Percentiles rank a stretch among this genome's conserved stretches.
These are phyloP conservation scores for Drosophila formosana DNA, from an alignment of 2,888 invertebrate species.

Conservation along the genomic window DNA sequence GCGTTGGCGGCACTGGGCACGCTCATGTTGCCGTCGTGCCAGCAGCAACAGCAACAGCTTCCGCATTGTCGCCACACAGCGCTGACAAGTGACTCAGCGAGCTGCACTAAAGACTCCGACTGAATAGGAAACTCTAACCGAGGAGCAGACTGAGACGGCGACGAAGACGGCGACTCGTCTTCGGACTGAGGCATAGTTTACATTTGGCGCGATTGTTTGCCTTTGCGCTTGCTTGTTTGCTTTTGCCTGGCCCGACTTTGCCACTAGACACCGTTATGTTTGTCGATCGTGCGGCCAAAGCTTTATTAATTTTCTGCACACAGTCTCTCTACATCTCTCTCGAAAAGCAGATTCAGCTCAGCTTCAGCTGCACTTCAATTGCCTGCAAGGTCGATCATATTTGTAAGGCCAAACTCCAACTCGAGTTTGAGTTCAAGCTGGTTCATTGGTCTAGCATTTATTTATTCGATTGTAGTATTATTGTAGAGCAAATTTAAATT, in stretches of 20 bases:
- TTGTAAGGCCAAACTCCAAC: constrained; percentile 59
- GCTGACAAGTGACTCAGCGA: constrained; percentile 75
- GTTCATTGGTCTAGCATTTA: constrained; percentile 35
- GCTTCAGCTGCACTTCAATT: constrained; percentile 46
- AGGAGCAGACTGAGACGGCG: background rate
- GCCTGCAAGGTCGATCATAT: constrained; percentile 66
- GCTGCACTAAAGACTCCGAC: constrained; percentile 1
- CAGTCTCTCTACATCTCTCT: background rate
- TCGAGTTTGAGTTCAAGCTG: constrained; percentile 32
- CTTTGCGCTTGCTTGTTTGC: constrained; percentile 36
- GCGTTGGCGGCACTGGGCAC: constrained; percentile 63
- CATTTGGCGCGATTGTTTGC: constrained; percentile 71
- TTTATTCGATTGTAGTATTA: background rate
- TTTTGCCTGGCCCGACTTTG: constrained; percentile 39
- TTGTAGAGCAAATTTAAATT: too few relatives aligned
- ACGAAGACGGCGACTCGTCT: background rate
- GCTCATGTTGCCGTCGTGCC: constrained; percentile 67
- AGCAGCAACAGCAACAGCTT: constrained; percentile 53
- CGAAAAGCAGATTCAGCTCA: constrained; percentile 14
- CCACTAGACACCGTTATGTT: constrained; percentile 74
- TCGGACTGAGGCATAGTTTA: constrained; percentile 56
- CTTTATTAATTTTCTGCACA: constrained; percentile 69
- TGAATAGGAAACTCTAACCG: background rate
- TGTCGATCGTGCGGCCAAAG: constrained; percentile 69
- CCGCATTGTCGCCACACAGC: constrained; percentile 68